Base-by-base conservation (phyloP, 2,113 vertebrate genomes). In the Oreochromis spilurus region DNA sequence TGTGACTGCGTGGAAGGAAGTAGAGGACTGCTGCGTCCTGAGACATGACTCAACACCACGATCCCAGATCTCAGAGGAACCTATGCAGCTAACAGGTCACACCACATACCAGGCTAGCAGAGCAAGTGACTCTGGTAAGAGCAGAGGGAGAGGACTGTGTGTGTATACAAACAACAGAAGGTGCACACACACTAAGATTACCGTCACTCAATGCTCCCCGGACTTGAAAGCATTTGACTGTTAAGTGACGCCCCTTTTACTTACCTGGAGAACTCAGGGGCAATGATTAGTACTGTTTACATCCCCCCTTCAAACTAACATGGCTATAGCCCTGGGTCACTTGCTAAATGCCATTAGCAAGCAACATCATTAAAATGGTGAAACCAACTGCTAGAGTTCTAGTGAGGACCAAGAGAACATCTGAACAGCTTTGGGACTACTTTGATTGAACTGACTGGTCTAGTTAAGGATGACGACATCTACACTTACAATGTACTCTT, bases 191-290 rank as follows among this genome's bases (percentile, higher is more conserved):
- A 16, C 55, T 58, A 58, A 58, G 57, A 31, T 58, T 29, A 58
- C 26, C 0, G 0, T 31, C 8, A 17, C 57, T 58, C 4, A 29
- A 0, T 58, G 2, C 2, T 58, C 12, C 13, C 13, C 0, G 1
- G 55, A 29, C 55, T 26, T 16, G 2, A 29, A 38, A 58, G 14
- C 9, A 58, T 60, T 31, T 60, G 0, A 58, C 26, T 31, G 57
- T 60, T 2, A 60, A 2, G 7, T 31, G 13, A 17, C 8, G 2
- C 26, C 5, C 14, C 14, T 60, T 60, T 17, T 60, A 60, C 17
- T 0, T 60, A 60, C 2, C 8, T 31, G 16, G 26, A 31, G 57
- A 60, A 0, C 3, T 17, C 57, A 4, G 29, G 4, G 1, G 29
- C 2, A 31, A 60, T 6, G 57, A 0, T 6, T 17, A 9, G 8